Conservation (phyloP, 2,888 invertebrate genomes). For the Alloplasta piceator region DNA sequence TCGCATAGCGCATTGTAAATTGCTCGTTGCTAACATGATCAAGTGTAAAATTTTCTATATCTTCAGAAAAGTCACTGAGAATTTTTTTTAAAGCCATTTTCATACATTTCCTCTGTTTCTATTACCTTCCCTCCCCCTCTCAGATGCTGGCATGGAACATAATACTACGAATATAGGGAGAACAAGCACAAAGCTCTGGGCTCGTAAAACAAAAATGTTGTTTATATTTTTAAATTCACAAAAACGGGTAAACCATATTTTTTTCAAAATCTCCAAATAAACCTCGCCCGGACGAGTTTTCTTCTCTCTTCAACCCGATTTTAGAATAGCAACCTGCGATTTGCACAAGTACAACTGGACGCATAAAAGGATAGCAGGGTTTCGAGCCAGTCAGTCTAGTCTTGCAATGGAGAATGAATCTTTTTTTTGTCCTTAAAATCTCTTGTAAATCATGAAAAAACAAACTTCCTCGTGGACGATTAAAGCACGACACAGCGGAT, state of each 20-base stretch:
- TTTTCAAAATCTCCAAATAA: constrained; percentile 55
- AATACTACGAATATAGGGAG: constrained; percentile 79
- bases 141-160: constrained; percentile 86
- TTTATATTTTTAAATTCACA: background rate
- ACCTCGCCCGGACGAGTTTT: constrained; percentile 11
- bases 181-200: constrained; percentile 71
- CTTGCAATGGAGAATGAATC: constrained; percentile 38
- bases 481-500: constrained; percentile 13
- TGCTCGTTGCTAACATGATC: constrained; percentile 13
- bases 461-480: constrained; percentile 4
- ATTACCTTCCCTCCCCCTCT: constrained; percentile 86
- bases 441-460: background rate
- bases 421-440: background rate
- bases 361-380: constrained; percentile 77
- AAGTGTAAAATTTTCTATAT: constrained; percentile 5
- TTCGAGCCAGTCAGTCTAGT: constrained; percentile 64
- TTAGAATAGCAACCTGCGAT: constrained; percentile 59
- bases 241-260: constrained; percentile 20
- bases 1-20: constrained; percentile 38
- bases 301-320: background rate
- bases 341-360: constrained; percentile 80
- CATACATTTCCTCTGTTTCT: constrained; percentile 70
- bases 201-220: constrained; percentile 43
- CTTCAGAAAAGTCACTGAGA: constrained; percentile 8
- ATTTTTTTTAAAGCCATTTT: constrained; percentile 65